Conservation (phyloP, 2,888 invertebrate genomes). For the Hesperia comma region DNA sequence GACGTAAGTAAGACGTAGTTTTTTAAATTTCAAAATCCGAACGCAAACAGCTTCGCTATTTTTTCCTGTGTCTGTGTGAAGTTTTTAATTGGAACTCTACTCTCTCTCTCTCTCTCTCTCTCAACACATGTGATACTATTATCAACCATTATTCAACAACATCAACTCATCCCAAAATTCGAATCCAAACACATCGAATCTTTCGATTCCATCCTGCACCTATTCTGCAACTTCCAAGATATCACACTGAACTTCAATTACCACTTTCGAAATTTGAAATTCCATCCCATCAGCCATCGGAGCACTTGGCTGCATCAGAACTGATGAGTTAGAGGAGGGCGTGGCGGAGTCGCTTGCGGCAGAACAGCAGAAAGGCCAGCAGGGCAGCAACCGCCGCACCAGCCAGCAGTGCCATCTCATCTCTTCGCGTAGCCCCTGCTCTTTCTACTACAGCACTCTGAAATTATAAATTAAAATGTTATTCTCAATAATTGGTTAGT, state of each 20-base stretch:
- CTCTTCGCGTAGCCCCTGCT: slow-evolving; percentile 68
- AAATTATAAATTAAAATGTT: slow-evolving; percentile 42
- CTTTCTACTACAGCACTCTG: slow-evolving; percentile 77
- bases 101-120: no score
- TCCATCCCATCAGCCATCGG: slow-evolving; percentile 1
- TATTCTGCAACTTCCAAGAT: not conserved
- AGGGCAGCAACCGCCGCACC: slow-evolving; percentile 76
- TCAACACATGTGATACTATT: no score
- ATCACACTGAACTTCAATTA: not conserved
- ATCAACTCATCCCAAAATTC: not conserved
- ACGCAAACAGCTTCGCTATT: no score
- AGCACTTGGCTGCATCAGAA: not conserved
- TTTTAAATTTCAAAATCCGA: no score
- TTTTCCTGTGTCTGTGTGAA: no score
- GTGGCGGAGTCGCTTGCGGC: slow-evolving; percentile 69
- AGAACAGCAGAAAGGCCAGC: slow-evolving; percentile 71
- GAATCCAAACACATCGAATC: not conserved
- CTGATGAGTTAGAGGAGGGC: slow-evolving; percentile 56
- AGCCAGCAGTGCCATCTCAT: slow-evolving; percentile 70
- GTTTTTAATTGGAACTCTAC: no score
- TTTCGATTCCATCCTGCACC: no score
- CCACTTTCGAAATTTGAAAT: slow-evolving; percentile 4
- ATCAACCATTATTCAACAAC: not conserved
- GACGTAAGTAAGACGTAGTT: no score
- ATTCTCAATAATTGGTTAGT: not conserved